These are phyloP conservation scores for Crematogaster levior DNA, from an alignment of 2,888 invertebrate species.

Conservation along the genomic window DNA sequence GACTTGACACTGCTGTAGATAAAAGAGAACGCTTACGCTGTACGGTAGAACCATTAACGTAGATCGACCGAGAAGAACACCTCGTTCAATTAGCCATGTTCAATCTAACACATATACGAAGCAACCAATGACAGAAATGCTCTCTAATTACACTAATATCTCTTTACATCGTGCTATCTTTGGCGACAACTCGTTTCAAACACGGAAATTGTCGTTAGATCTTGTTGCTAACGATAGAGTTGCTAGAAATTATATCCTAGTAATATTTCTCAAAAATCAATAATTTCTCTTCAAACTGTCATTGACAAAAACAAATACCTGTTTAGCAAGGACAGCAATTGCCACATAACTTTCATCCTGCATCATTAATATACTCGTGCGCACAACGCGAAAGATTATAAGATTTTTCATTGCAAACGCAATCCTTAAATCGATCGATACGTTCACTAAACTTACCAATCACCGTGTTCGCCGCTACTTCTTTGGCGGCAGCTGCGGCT, in stretches of 20 bases:
- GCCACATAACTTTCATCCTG: not conserved
- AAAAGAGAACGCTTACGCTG: constrained; percentile 5
- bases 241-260: not conserved
- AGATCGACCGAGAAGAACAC: constrained; percentile 25
- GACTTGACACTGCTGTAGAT: not conserved
- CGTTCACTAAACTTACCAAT: constrained; percentile 80
- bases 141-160: not conserved
- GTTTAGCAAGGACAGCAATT: not conserved
- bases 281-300: not conserved
- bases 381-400: not conserved
- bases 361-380: constrained; percentile 1
- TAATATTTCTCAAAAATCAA: not conserved
- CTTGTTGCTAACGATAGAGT: not conserved
- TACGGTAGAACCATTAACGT: not conserved
- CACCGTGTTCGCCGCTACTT: constrained; percentile 86
- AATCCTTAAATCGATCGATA: not conserved
- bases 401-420: not conserved
- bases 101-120: not conserved
- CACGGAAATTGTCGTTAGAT: not conserved
- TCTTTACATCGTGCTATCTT: not conserved
- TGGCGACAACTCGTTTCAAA: not conserved
- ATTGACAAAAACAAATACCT: not conserved
- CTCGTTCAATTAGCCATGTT: constrained; percentile 1
- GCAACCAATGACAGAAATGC: not conserved
- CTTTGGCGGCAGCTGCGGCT: constrained; percentile 86